Percentiles rank a stretch among this genome's conserved stretches.
Conservation (phyloP, 2,113 vertebrate species). For the Bufo bufo region DNA sequence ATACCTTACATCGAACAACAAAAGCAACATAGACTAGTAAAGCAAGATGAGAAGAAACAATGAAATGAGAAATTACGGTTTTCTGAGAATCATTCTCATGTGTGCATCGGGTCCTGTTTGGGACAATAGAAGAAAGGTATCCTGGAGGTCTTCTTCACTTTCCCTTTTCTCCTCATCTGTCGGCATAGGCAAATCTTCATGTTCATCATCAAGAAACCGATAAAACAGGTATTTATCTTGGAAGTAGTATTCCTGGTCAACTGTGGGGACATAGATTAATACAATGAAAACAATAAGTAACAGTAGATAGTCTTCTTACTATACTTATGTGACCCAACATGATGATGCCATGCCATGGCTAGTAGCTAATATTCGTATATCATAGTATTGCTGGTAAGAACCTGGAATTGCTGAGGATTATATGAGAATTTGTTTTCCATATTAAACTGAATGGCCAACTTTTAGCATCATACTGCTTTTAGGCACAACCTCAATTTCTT, state of each 20-base stretch:
- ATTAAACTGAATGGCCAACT: too few species aligned
- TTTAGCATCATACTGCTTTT: too few species aligned
- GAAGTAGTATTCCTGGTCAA: constrained; percentile 93
- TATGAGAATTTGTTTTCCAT: too few species aligned
- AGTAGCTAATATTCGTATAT: too few species aligned
- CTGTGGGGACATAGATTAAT: constrained; percentile 69
- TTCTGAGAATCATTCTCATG: constrained; percentile 97
- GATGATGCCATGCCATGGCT: too few species aligned
- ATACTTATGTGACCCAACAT: background rate
- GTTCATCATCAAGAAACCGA: constrained; percentile 94
- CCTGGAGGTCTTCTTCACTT: constrained; percentile 92
- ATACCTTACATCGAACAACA: too few species aligned
- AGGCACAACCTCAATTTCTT: too few species aligned
- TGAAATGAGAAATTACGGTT: constrained; percentile 77
- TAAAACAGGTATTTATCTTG: constrained; percentile 99
- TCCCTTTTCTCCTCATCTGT: constrained; percentile 88
- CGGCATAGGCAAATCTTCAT: constrained; percentile 81
- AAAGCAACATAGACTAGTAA: background rate
- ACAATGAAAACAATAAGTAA: too few species aligned
- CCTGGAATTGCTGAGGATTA: too few species aligned
- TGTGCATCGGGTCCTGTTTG: constrained; percentile 96
- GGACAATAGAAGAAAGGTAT: constrained; percentile 88
- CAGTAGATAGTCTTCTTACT: too few species aligned
- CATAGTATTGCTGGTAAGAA: too few species aligned
- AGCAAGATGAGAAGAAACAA: background rate